phyloP scores from a whole-genome alignment of 2,797 vertebrate genomes.

The Rhabdomys pumilio region DNA sequence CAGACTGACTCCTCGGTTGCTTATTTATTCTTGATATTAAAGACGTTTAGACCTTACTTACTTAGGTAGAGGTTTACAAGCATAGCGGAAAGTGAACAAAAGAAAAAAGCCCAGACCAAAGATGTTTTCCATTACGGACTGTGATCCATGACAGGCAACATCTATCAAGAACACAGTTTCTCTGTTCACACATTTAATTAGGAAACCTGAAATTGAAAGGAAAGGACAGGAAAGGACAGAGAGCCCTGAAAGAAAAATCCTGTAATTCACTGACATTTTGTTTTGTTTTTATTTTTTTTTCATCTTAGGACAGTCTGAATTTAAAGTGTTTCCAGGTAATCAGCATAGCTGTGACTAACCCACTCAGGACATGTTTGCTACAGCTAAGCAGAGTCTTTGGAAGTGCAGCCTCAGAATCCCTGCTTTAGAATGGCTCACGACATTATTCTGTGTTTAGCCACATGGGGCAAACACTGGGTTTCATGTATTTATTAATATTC shows the following conservation, averaged over 20 bases:
- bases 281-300: background rate
- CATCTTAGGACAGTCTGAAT: background rate
- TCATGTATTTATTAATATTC: constrained; percentile 2
- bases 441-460: background rate
- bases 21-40: constrained; percentile 69
- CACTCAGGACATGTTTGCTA: background rate
- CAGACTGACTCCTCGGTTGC: constrained; percentile 37
- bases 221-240: constrained; percentile 47
- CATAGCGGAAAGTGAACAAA: background rate
- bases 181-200: constrained; percentile 80
- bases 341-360: background rate
- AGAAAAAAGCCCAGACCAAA: background rate
- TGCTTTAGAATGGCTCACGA: background rate
- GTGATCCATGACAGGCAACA: constrained; percentile 61
- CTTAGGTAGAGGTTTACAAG: constrained; percentile 33
- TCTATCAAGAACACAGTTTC: constrained; percentile 75
- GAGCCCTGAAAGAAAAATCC: constrained; percentile 59
- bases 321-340: constrained; percentile 6
- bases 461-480: background rate
- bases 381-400: background rate
- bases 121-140: constrained; percentile 73
- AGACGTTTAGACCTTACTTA: constrained; percentile 67
- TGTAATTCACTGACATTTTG: background rate
- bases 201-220: constrained; percentile 73
- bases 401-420: background rate